A percentile compares a stretch with the other conserved stretches of the same genome.
These are phyloP conservation scores for Pogonus chalceus DNA, from an alignment of 1,140 invertebrate species.

Conservation along the genomic window DNA sequence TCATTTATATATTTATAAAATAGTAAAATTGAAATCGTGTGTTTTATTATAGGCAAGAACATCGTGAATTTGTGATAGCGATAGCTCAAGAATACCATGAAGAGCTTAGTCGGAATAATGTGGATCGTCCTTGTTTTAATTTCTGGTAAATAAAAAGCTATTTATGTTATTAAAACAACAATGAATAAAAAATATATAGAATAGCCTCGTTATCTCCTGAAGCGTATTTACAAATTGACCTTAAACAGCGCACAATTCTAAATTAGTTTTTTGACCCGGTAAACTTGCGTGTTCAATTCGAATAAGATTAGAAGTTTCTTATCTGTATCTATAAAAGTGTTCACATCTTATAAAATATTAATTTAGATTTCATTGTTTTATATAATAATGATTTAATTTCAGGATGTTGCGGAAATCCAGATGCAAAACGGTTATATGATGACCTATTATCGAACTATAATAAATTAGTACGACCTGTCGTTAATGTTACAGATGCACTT, in stretches of 20 bases:
- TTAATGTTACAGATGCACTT: slow-evolving; percentile 85
- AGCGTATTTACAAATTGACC: too few species aligned
- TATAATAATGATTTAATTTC: slow-evolving; percentile 27
- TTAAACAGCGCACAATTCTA: too few species aligned
- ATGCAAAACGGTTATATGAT: slow-evolving; percentile 84
- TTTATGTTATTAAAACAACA: too few species aligned
- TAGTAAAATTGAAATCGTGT: too few species aligned
- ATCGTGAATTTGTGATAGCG: neutral
- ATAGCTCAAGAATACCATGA: slow-evolving; percentile 40
- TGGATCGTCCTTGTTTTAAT: slow-evolving; percentile 49
- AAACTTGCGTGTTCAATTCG: neutral
- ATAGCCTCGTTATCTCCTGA: too few species aligned
- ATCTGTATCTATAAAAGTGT: too few species aligned
- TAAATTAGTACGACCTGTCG: slow-evolving; percentile 84
- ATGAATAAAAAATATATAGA: too few species aligned
- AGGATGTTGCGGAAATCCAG: slow-evolving; percentile 75
- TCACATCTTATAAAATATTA: too few species aligned
- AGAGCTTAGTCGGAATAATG: slow-evolving; percentile 48
- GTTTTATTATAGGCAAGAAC: too few species aligned
- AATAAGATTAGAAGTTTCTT: too few species aligned
- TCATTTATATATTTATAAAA: too few species aligned
- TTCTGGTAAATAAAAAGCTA: slow-evolving; percentile 36
- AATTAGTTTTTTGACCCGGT: neutral
- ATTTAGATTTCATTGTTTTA: slow-evolving; percentile 12
- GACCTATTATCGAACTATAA: slow-evolving; percentile 89